phyloP scores from a whole-genome alignment of 2,113 vertebrate genomes.

The Nansenia antarctica region DNA sequence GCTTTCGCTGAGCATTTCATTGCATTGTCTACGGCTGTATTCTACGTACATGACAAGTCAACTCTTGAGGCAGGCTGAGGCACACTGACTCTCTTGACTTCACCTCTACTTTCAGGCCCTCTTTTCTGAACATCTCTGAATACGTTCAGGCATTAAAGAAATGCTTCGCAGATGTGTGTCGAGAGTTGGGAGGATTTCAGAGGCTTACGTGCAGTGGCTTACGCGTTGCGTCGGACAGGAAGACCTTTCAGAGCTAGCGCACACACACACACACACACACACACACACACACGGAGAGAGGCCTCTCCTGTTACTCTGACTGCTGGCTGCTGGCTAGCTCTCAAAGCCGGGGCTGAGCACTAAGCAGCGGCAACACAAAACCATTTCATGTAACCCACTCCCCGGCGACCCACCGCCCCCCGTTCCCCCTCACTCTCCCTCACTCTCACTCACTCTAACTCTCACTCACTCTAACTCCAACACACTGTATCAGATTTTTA shows the following conservation, averaged over 20 bases:
- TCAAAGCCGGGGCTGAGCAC: neutral
- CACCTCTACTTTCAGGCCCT: neutral
- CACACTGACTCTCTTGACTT: no score
- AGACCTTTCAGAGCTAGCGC: neutral
- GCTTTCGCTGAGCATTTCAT: no score
- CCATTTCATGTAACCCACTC: neutral
- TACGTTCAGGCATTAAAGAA: neutral
- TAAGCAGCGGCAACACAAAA: constrained; percentile 1
- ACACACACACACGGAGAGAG: neutral
- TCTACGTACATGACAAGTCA: no score
- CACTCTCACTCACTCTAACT: neutral
- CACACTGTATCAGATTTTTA: neutral
- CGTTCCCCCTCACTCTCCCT: neutral
- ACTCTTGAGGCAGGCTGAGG: no score
- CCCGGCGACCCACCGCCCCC: neutral
- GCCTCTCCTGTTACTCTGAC: constrained; percentile 1
- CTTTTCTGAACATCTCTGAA: neutral
- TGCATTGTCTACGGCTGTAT: no score
- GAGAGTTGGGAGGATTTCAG: neutral
- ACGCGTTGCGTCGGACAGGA: neutral
- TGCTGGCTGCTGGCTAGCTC: neutral
- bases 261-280: no score
- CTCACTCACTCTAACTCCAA: neutral
- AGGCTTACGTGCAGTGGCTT: neutral
- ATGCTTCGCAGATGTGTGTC: neutral